These are phyloP conservation scores for Bathynomus jamesi DNA, from an alignment of 1,140 invertebrate genomes.

Conservation along the genomic window DNA sequence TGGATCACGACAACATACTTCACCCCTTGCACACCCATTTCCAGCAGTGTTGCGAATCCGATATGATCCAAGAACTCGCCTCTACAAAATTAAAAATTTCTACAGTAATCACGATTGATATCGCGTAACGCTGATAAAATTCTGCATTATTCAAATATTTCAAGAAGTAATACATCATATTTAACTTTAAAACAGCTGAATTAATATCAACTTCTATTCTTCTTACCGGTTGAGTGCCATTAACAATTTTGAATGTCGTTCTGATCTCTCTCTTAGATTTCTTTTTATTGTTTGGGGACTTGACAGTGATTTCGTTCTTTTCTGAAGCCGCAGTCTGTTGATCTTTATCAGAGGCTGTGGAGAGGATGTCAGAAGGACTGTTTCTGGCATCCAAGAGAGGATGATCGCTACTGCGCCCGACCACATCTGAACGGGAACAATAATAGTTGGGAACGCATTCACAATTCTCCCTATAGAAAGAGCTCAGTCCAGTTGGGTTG, in stretches of 20 bases:
- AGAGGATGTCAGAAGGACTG: conserved; percentile 10
- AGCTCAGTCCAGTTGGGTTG: conserved; percentile 8
- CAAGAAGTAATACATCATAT: too few relatives aligned
- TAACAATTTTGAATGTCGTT: not conserved
- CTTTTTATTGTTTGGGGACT: not conserved
- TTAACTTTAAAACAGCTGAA: too few relatives aligned
- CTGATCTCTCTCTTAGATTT: not conserved
- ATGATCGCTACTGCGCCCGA: conserved; percentile 16
- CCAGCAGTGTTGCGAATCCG: not conserved
- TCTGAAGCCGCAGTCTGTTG: not conserved
- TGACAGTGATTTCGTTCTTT: not conserved
- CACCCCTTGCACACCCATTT: conserved; percentile 13
- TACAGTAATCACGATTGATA: too few relatives aligned
- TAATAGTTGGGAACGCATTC: conserved; percentile 26
- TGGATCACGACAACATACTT: conserved; percentile 35
- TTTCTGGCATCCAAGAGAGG: conserved; percentile 24
- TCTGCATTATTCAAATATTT: too few relatives aligned
- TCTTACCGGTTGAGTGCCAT: conserved; percentile 15
- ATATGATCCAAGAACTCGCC: not conserved
- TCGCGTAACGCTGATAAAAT: too few relatives aligned
- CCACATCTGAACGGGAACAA: conserved; percentile 18
- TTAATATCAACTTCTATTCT: too few relatives aligned
- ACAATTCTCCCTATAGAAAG: conserved; percentile 25
- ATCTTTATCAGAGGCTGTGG: conserved; percentile 3
- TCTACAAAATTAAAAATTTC: not conserved